A percentile compares a stretch with the other conserved stretches of the same genome.
phyloP scores from a whole-genome alignment of 2,888 invertebrate species.

The Hedychridium roseum region DNA sequence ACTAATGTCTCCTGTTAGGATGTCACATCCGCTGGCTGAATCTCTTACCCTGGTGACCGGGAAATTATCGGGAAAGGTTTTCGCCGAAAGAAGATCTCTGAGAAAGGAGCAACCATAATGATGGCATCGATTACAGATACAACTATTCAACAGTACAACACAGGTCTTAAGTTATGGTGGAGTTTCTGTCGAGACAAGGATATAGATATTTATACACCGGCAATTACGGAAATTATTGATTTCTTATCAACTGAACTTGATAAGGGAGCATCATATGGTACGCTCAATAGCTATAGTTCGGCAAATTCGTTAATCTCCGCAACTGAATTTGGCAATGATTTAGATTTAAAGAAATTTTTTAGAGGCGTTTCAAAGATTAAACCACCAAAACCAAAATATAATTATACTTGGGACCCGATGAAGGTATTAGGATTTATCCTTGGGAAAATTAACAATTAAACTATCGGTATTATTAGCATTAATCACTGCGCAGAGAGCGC shows the following conservation, averaged over 20 bases:
- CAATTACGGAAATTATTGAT: not conserved
- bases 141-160: constrained; percentile 32
- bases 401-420: too few relatives aligned
- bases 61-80: constrained; percentile 30
- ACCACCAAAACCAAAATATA: too few relatives aligned
- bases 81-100: constrained; percentile 19
- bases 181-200: too few relatives aligned
- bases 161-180: constrained; percentile 32
- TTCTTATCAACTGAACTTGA: not conserved
- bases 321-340: constrained; percentile 9
- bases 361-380: too few relatives aligned
- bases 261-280: constrained; percentile 20
- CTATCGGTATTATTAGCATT: too few relatives aligned
- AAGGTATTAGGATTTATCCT: not conserved
- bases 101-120: too few relatives aligned
- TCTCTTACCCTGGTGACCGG: constrained; percentile 38
- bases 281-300: constrained; percentile 15
- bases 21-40: constrained; percentile 20
- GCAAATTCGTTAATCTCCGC: constrained; percentile 15
- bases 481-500: too few relatives aligned
- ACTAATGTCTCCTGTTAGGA: too few relatives aligned
- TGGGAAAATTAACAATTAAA: not conserved
- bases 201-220: too few relatives aligned
- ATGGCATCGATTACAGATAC: constrained; percentile 29
- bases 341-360: constrained; percentile 20